Evolutionary conservation across 2,888 invertebrate species (phyloP).

Genomic region (Pseudolycoriella hygida): DNA sequence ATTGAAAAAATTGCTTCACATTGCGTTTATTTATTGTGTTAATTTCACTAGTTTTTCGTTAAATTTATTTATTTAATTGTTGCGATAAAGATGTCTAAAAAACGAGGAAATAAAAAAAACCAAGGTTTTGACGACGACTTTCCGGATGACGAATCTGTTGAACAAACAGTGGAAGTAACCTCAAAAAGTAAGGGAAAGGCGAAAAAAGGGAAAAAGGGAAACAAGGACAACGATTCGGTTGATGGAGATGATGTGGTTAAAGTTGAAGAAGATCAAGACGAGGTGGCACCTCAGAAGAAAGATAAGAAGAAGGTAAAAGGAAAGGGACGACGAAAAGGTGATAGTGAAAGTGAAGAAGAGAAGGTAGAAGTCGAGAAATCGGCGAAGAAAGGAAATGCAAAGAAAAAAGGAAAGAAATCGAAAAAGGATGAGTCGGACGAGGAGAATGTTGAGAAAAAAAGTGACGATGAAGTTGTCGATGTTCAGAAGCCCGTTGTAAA

Average conservation of each 20-base stretch:
- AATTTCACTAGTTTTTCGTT: too few species aligned
- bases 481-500: constrained; percentile 9
- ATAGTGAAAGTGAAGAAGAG: constrained; percentile 24
- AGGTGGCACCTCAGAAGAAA: constrained; percentile 34
- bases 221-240: constrained; percentile 11
- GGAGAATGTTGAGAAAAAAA: constrained; percentile 18
- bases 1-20: too few species aligned
- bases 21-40: too few species aligned
- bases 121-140: constrained; percentile 36
- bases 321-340: constrained; percentile 24
- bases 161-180: constrained; percentile 33
- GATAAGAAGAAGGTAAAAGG: constrained; percentile 30
- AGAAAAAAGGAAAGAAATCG: constrained; percentile 5
- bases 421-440: constrained; percentile 5
- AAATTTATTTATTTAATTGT: too few species aligned
- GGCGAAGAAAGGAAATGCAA: constrained; percentile 25
- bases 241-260: constrained; percentile 21
- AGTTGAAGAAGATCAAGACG: constrained; percentile 17
- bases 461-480: constrained; percentile 10
- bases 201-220: constrained; percentile 27
- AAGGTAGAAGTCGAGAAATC: constrained; percentile 20
- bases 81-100: constrained; percentile 35
- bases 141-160: constrained; percentile 31
- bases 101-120: constrained; percentile 38
- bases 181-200: constrained; percentile 27